Evolutionary conservation across 2,113 vertebrate species (phyloP).

Genomic region (Furnarius figulus): DNA sequence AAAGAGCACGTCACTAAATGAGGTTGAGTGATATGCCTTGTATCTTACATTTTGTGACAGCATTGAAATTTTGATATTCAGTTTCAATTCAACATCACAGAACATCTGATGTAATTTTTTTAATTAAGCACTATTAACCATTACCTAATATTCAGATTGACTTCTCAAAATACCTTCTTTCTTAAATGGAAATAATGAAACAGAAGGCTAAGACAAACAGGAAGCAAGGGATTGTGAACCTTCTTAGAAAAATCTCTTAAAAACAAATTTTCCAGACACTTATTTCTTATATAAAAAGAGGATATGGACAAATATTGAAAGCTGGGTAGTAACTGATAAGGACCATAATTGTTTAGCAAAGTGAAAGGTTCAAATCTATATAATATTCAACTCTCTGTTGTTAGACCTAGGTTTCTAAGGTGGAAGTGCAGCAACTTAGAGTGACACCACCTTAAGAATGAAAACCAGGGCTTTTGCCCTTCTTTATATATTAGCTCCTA

Average conservation of each 20-base stretch:
- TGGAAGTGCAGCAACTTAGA: not conserved
- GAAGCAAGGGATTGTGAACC: not conserved
- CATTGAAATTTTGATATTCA: not conserved
- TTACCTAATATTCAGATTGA: not conserved
- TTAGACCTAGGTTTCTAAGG: not conserved
- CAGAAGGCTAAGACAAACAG: not conserved
- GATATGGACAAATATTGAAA: not conserved
- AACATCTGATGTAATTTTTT: not conserved
- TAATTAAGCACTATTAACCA: not conserved
- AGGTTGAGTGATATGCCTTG: not conserved
- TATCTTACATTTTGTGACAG: not conserved
- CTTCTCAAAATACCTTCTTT: not conserved
- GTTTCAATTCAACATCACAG: not conserved
- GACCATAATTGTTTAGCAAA: not conserved
- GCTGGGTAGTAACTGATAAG: not conserved
- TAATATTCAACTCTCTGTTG: not conserved
- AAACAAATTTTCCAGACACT: not conserved
- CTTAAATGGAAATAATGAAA: not conserved
- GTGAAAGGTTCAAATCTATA: not conserved
- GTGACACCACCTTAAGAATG: not conserved
- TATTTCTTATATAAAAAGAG: not conserved
- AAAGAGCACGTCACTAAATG: not conserved
- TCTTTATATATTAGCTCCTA: not conserved
- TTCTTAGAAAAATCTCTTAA: not conserved
- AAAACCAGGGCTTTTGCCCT: not conserved